Evolutionary conservation across 2,113 vertebrate genomes (phyloP), one percentile per base, ranked within the genome.

Genomic region (Sterrhoptilus dennistouni): DNA sequence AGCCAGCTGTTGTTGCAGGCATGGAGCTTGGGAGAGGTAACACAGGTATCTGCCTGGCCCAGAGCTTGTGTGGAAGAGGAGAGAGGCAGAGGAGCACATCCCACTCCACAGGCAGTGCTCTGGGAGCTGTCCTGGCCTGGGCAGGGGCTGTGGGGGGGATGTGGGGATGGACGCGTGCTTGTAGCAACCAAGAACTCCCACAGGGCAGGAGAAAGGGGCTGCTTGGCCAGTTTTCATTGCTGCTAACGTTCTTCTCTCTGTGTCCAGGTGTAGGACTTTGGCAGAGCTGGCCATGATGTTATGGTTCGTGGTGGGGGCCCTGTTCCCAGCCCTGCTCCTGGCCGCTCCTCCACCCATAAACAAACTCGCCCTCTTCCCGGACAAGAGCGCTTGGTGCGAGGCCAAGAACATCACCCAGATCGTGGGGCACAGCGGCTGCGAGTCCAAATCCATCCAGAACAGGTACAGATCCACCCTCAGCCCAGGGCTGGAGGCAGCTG

Each of bases 351-450:
- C 99, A 1, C 99, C 99, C 97, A 99, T 99, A 92, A 99, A 99
- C 98, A 99, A 99, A 65, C 98, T 99, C 96, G 99, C 99, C 6
- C 98, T 99, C 84, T 99, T 99, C 97, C 99, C 99, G 4, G 99
- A 99, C 97, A 99, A 99, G 98, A 99, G 99, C 2, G 99, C 99
- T 87, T 99, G 99, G 99, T 99, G 99, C 1, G 99, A 99, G 92
- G 99, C 99, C 79, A 99, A 99, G 98, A 99, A 99, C 98, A 99
- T 99, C 98, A 99, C 99, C 78, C 99, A 99, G 98, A 99, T 99
- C 35, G 99, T 99, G 90, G 99, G 99, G 84, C 99, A 99, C 98
- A 99, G 98, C 4, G 99, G 99, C 97, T 99, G 99, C 84, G 98
- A 99, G 97, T 98, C 99, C 89, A 99, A 98, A 91, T 99, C 99